Percentiles rank a stretch among this genome's conserved stretches.
Conservation (phyloP, 2,888 invertebrate genomes). For the Lithodes maja region DNA sequence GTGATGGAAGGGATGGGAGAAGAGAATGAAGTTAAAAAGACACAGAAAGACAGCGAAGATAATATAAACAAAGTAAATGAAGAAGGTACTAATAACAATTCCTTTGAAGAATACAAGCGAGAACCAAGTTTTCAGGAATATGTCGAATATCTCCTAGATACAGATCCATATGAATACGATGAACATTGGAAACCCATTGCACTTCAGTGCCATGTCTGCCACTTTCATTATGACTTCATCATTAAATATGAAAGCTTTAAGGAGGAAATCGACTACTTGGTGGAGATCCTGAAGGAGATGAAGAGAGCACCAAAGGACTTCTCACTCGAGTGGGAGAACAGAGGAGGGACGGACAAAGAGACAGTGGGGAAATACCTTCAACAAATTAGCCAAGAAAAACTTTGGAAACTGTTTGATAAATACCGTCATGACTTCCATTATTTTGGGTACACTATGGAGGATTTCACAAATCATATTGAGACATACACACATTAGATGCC, state of each 20-base stretch:
- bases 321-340: conserved; percentile 44
- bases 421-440: conserved; percentile 46
- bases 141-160: conserved; percentile 48
- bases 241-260: conserved; percentile 59
- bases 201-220: conserved; percentile 59
- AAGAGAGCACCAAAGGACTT: conserved; percentile 37
- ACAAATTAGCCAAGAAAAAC: conserved; percentile 31
- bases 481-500: too few relatives aligned
- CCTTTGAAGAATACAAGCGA: background rate
- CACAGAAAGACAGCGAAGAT: background rate
- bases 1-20: background rate
- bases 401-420: conserved; percentile 31
- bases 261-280: conserved; percentile 39
- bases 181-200: conserved; percentile 66
- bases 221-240: conserved; percentile 55
- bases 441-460: conserved; percentile 52
- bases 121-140: conserved; percentile 62
- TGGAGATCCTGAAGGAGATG: conserved; percentile 38
- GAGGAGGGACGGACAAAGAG: conserved; percentile 37
- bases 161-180: conserved; percentile 48
- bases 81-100: background rate
- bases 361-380: conserved; percentile 30
- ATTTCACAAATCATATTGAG: background rate
- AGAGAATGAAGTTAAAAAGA: background rate
- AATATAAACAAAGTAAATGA: background rate